Evolutionary conservation across 2,113 vertebrate genomes (phyloP).

Genomic region (Hymenochirus boettgeri): DNA sequence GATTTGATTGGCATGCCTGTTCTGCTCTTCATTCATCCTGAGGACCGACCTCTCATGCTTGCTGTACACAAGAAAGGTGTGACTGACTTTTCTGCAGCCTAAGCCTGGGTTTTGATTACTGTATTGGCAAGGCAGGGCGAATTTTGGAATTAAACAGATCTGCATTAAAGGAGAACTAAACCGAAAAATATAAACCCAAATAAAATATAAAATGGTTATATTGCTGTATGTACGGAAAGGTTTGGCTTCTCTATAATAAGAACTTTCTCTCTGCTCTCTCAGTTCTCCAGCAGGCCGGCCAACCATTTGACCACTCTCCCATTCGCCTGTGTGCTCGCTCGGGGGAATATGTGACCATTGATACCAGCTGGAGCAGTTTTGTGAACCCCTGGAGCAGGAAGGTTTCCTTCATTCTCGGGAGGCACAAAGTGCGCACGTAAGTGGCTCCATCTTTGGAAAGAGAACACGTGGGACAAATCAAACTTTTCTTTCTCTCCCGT

Average conservation of each 20-base stretch:
- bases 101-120: conserved; percentile 28
- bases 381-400: conserved; percentile 91
- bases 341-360: conserved; percentile 85
- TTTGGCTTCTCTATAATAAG: not conserved
- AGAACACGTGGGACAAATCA: too few relatives aligned
- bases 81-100: too few relatives aligned
- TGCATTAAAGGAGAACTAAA: too few relatives aligned
- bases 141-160: too few relatives aligned
- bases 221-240: too few relatives aligned
- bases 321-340: conserved; percentile 80
- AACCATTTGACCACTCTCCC: conserved; percentile 79
- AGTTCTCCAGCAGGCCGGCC: conserved; percentile 83
- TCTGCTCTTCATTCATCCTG: conserved; percentile 78
- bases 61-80: conserved; percentile 88
- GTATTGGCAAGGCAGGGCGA: too few relatives aligned
- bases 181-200: too few relatives aligned
- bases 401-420: conserved; percentile 82
- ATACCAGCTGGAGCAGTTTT: conserved; percentile 90
- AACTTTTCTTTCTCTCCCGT: too few relatives aligned
- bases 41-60: conserved; percentile 83
- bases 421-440: conserved; percentile 90
- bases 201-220: accelerated
- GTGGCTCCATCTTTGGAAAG: conserved; percentile 46
- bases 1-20: conserved; percentile 81
- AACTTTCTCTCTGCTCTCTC: not conserved